phyloP scores from a whole-genome alignment of 2,888 invertebrate species.

The Scaptomyza caliginosa region DNA sequence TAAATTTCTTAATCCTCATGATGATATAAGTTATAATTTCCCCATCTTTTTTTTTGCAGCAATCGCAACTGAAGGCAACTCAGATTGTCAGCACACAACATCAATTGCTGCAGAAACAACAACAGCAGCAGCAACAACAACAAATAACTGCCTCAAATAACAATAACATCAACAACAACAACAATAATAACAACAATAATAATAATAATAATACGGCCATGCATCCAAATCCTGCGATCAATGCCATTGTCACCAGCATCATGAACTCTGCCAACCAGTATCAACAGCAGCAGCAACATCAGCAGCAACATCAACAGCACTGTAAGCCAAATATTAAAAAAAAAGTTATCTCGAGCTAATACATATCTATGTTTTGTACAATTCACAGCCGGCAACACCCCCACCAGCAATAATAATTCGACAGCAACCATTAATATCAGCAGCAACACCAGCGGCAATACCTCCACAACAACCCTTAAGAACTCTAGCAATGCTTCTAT shows the following conservation, averaged over 20 bases:
- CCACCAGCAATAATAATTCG: slow-evolving; percentile 34
- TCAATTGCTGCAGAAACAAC: slow-evolving; percentile 84
- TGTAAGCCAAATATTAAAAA: slow-evolving; percentile 31
- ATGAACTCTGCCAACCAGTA: slow-evolving; percentile 93
- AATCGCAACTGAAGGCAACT: slow-evolving; percentile 88
- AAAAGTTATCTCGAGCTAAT: not conserved
- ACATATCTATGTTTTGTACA: not conserved
- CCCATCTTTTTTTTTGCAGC: slow-evolving; percentile 83
- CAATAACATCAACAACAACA: not conserved
- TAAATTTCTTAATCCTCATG: no score
- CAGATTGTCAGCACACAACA: slow-evolving; percentile 76
- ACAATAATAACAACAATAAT: slow-evolving; percentile 56
- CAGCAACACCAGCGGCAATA: slow-evolving; percentile 31
- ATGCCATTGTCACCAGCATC: slow-evolving; percentile 91
- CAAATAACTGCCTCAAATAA: slow-evolving; percentile 37
- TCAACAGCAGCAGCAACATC: slow-evolving; percentile 85
- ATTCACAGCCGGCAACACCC: slow-evolving; percentile 59
- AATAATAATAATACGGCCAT: slow-evolving; percentile 69
- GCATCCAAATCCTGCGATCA: slow-evolving; percentile 87
- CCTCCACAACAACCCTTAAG: slow-evolving; percentile 61
- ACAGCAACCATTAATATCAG: slow-evolving; percentile 34
- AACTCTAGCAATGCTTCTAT: slow-evolving; percentile 88
- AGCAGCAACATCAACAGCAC: slow-evolving; percentile 58
- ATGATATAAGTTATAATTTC: no score
- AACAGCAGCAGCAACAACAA: slow-evolving; percentile 46